These are phyloP conservation scores for Catharus bicknelli DNA, from an alignment of 2,113 vertebrate genomes.

Conservation along the genomic window DNA sequence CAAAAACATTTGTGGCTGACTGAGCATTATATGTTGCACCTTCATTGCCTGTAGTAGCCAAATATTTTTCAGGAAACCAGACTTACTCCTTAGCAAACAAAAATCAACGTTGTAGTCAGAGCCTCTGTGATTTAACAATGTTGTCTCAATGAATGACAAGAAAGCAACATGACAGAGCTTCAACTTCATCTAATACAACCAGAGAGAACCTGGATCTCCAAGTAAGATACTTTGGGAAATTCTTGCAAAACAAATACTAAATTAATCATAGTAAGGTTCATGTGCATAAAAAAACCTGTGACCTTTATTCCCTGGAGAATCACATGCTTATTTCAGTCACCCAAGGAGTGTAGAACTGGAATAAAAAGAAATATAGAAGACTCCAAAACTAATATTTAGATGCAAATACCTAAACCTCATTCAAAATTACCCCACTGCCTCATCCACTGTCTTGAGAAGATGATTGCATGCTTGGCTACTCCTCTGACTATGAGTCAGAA, in stretches of 20 bases:
- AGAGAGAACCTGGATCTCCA: background rate
- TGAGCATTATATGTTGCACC: background rate
- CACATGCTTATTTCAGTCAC: background rate
- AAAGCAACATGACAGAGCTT: background rate
- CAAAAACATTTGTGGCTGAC: background rate
- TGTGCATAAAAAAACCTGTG: background rate
- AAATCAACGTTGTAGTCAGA: background rate
- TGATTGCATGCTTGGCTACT: background rate
- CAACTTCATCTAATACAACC: background rate
- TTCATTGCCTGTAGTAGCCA: background rate
- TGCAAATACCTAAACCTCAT: background rate
- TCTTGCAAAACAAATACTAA: background rate
- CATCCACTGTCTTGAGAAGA: background rate
- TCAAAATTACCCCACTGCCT: conserved; percentile 1
- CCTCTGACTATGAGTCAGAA: background rate
- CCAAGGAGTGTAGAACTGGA: background rate
- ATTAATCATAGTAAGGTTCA: background rate
- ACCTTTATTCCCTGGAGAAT: background rate
- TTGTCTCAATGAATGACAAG: background rate
- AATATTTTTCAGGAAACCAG: background rate
- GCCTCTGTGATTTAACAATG: background rate
- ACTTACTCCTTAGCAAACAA: background rate
- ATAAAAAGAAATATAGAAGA: background rate
- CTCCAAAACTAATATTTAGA: background rate
- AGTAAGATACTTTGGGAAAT: background rate